These are phyloP conservation scores for Drosophila subobscura DNA, from an alignment of 1,140 invertebrate species.

Conservation along the genomic window DNA sequence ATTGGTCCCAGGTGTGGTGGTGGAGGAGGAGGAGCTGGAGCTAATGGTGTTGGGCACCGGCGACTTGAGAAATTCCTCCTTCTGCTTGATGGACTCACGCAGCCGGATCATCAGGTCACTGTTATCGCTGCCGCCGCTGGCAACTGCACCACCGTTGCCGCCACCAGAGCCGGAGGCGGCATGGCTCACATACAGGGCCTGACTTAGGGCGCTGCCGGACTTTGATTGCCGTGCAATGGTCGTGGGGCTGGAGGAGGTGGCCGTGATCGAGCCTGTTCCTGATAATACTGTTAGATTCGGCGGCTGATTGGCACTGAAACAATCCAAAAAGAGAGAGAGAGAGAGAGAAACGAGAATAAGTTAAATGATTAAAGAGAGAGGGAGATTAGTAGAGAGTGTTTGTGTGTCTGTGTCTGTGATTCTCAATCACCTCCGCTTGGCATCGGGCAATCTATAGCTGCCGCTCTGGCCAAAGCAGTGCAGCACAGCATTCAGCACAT, in stretches of 20 bases:
- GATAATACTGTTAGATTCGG: constrained; percentile 82
- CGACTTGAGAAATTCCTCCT: constrained; percentile 92
- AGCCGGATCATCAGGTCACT: constrained; percentile 84
- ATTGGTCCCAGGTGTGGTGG: constrained; percentile 33
- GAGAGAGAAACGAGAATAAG: no score
- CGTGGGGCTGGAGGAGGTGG: constrained; percentile 55
- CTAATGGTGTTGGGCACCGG: constrained; percentile 84
- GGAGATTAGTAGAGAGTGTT: no score
- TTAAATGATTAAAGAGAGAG: not conserved
- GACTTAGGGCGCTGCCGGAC: constrained; percentile 46
- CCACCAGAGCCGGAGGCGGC: constrained; percentile 9
- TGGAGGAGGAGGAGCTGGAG: constrained; percentile 15
- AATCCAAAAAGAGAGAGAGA: not conserved
- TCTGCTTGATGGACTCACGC: constrained; percentile 92
- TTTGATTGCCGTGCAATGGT: constrained; percentile 64
- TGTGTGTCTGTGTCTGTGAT: no score
- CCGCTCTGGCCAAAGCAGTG: constrained; percentile 14
- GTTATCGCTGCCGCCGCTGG: constrained; percentile 56
- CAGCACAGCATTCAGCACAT: constrained; percentile 15
- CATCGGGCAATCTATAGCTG: constrained; percentile 10
- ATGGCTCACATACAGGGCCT: constrained; percentile 53
- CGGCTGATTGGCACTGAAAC: constrained; percentile 74
- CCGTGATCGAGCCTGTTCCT: constrained; percentile 50
- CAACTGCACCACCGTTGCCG: constrained; percentile 15
- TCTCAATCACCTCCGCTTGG: constrained; percentile 2